These are phyloP conservation scores for Tupaia chinensis DNA, from an alignment of 2,113 vertebrate genomes.

Conservation along the genomic window DNA sequence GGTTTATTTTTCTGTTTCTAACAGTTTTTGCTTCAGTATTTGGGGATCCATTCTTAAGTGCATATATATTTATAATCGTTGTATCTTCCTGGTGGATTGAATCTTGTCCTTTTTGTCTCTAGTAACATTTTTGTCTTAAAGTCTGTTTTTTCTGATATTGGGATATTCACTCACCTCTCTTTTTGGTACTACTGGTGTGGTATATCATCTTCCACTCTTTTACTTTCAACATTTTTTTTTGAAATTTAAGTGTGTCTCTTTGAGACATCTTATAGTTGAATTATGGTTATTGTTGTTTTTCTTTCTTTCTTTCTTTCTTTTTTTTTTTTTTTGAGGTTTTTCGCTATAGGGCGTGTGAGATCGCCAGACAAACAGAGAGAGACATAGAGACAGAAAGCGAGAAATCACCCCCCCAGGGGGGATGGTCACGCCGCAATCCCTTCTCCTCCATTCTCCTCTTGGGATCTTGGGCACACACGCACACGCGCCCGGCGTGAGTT, in stretches of 20 bases:
- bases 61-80: neutral
- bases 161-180: neutral
- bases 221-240: neutral
- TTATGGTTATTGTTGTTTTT: neutral
- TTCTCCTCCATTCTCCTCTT: too few relatives aligned
- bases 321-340: too few relatives aligned
- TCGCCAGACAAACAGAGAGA: too few relatives aligned
- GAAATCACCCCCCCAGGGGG: too few relatives aligned
- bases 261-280: neutral
- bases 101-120: neutral
- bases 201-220: neutral
- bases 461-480: too few relatives aligned
- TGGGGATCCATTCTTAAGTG: neutral
- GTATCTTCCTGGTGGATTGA: neutral
- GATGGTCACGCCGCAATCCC: too few relatives aligned
- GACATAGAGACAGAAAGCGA: too few relatives aligned
- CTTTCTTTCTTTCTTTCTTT: neutral
- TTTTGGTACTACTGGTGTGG: neutral
- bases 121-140: neutral
- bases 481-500: too few relatives aligned
- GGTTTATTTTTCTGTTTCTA: neutral
- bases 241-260: neutral
- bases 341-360: too few relatives aligned
- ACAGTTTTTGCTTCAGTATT: neutral
- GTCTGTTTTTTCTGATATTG: neutral